Evolutionary conservation across 1,140 invertebrate species (phyloP), one percentile per base, ranked within the genome.

Genomic region (Agraylea sexmaculata): DNA sequence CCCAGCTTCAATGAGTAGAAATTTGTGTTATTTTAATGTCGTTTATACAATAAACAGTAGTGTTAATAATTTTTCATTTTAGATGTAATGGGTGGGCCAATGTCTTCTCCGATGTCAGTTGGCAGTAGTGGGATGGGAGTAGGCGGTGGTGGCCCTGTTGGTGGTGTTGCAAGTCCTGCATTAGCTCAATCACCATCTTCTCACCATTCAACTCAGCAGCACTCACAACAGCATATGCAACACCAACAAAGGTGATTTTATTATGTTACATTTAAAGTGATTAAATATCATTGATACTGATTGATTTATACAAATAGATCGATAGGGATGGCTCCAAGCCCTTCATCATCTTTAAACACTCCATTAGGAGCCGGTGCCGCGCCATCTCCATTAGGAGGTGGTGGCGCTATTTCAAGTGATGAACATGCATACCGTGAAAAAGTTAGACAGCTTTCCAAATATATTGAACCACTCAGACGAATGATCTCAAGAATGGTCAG

Each of bases 351-450:
- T 0, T 64, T 88, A 5, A 87, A 90, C 58, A 89, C 82, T 19
- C 85, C 83, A 0, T 77, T 78, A 19, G 78, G 80, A 19, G 69
- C 72, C 2, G 68, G 67, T 16, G 74, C 76, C 2, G 77, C 72
- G 1, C 77, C 80, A 11, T 82, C 80, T 62, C 80, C 80, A 0
- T 70, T 79, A 34, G 67, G 66, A 52, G 21, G 17, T 4, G 18
- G 25, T 27, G 56, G 61, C 1, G 42, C 17, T 12, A 25, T 25
- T 25, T 43, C 61, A 37, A 67, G 70, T 0, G 89, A 94, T 51
- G 89, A 94, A 52, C 84, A 86, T 35, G 78, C 81, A 1, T 95
- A 94, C 53, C 63, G 87, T 40, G 90, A 94, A 50, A 95, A 94
- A 66, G 80, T 94, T 25, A 74, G 85, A 20, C 86, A 93, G 54